Evolutionary conservation across 2,797 vertebrate species (phyloP).

Genomic region (Balearica regulorum): DNA sequence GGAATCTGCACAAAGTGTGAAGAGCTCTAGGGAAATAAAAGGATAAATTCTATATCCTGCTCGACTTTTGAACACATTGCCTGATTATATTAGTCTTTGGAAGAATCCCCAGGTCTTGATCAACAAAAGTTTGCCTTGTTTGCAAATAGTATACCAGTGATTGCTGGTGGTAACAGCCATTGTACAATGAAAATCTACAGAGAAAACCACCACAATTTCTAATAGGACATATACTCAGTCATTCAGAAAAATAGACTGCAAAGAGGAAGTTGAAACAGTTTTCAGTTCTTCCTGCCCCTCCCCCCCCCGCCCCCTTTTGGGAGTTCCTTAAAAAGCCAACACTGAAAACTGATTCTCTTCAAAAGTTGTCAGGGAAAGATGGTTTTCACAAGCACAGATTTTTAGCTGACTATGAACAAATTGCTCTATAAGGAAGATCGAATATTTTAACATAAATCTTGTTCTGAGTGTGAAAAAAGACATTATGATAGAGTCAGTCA

Average conservation of each 20-base stretch:
- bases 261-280: not conserved
- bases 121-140: not conserved
- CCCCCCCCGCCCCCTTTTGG: rapidly evolving
- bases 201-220: not conserved
- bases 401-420: not conserved
- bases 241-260: not conserved
- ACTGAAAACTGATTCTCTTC: not conserved
- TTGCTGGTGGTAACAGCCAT: not conserved
- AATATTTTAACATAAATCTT: not conserved
- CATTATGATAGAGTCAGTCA: not conserved
- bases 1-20: not conserved
- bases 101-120: not conserved
- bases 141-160: not conserved
- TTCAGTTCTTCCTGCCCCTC: not conserved
- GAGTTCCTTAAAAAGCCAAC: not conserved
- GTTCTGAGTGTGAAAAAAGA: not conserved
- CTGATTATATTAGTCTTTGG: not conserved
- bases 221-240: not conserved
- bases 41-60: not conserved
- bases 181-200: not conserved
- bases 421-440: not conserved
- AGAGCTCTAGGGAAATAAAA: not conserved
- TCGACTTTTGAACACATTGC: not conserved
- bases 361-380: not conserved
- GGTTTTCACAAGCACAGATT: not conserved